These are phyloP conservation scores for Drosophila multiciliata DNA, from an alignment of 2,888 invertebrate genomes.

Conservation along the genomic window DNA sequence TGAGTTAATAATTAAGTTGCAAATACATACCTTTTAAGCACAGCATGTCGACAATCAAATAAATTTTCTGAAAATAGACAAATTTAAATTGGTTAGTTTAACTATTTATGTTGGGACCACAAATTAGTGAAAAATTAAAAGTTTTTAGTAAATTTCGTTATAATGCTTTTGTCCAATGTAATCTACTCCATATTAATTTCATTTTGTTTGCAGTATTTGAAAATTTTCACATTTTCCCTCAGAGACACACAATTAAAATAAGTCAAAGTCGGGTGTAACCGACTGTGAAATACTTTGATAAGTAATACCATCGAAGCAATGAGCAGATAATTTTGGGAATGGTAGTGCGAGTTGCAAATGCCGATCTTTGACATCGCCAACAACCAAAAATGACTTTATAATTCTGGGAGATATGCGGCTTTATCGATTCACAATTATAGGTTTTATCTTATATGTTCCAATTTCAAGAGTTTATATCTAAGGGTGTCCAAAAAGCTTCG, in stretches of 20 bases:
- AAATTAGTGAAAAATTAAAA: not conserved
- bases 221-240: not conserved
- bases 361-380: too few relatives aligned
- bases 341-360: too few relatives aligned
- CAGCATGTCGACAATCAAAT: conserved; percentile 1
- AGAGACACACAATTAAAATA: not conserved
- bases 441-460: too few relatives aligned
- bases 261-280: too few relatives aligned
- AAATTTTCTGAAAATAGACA: conserved; percentile 22
- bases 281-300: too few relatives aligned
- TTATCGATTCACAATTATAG: too few relatives aligned
- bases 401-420: too few relatives aligned
- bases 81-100: not conserved
- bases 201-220: not conserved
- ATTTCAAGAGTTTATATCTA: too few relatives aligned
- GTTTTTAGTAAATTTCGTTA: not conserved
- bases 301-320: too few relatives aligned
- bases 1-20: not conserved
- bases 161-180: not conserved
- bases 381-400: too few relatives aligned
- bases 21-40: conserved; percentile 29
- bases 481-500: too few relatives aligned
- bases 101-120: not conserved
- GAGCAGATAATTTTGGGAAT: too few relatives aligned
- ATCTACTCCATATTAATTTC: not conserved